A percentile compares a stretch with the other conserved stretches of the same genome.
phyloP scores from a whole-genome alignment of 2,888 invertebrate species.

The Trissolcus brochymenae region DNA sequence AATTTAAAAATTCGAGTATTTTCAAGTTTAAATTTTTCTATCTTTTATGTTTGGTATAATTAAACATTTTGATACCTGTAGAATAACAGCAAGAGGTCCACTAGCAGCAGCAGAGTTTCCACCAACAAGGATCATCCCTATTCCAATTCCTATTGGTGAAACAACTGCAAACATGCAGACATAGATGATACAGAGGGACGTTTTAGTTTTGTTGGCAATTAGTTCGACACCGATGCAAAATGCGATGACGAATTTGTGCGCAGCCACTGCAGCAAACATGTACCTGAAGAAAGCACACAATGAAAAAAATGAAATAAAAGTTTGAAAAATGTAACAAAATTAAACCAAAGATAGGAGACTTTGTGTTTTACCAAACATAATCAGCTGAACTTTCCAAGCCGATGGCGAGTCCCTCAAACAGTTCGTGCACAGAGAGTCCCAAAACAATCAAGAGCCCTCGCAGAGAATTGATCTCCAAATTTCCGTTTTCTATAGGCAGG shows the following conservation, averaged over 20 bases:
- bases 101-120: conserved; percentile 80
- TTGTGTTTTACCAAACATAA: conserved; percentile 75
- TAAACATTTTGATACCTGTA: no score
- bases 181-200: conserved; percentile 81
- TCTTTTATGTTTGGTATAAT: no score
- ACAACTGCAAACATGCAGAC: conserved; percentile 87
- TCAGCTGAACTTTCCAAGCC: conserved; percentile 76
- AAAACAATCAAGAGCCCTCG: conserved; percentile 88
- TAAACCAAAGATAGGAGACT: neutral
- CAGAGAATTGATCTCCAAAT: conserved; percentile 75
- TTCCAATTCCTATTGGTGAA: conserved; percentile 87
- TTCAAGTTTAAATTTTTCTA: no score
- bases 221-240: conserved; percentile 92
- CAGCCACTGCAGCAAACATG: conserved; percentile 89
- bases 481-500: conserved; percentile 66
- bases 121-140: conserved; percentile 83
- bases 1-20: neutral
- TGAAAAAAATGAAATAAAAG: neutral
- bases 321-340: conserved; percentile 1
- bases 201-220: conserved; percentile 83
- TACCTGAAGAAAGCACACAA: conserved; percentile 78
- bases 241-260: conserved; percentile 91
- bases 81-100: conserved; percentile 77
- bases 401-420: conserved; percentile 85
- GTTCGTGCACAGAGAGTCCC: conserved; percentile 90